These are phyloP conservation scores for Cantharis rufa DNA, from an alignment of 2,888 invertebrate genomes.

Conservation along the genomic window DNA sequence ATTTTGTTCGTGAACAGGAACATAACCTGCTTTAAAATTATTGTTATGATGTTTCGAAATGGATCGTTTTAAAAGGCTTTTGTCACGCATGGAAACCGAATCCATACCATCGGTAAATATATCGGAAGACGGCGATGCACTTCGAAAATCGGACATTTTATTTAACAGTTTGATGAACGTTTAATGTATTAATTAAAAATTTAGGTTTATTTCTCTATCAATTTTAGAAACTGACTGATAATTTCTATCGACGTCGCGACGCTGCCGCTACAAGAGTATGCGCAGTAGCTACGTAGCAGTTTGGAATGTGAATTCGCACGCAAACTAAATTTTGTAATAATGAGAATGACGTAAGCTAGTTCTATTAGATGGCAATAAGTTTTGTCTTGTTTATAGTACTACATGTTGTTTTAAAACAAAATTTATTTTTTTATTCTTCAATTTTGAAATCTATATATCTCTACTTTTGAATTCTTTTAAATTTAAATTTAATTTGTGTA, in stretches of 20 bases:
- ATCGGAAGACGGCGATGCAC: constrained; percentile 48
- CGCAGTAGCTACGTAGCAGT: neutral
- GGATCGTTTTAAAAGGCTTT: constrained; percentile 45
- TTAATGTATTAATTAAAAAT: neutral
- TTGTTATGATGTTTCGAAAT: constrained; percentile 46
- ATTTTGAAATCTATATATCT: too few relatives aligned
- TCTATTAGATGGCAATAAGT: neutral
- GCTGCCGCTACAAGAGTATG: neutral
- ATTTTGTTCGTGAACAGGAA: constrained; percentile 48
- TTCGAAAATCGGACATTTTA: constrained; percentile 38
- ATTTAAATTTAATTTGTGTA: too few relatives aligned
- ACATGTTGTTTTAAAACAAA: too few relatives aligned
- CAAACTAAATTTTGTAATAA: neutral
- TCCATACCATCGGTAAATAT: constrained; percentile 50
- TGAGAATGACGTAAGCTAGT: neutral
- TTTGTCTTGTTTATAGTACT: neutral
- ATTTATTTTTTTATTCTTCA: too few relatives aligned
- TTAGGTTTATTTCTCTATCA: neutral
- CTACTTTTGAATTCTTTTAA: too few relatives aligned
- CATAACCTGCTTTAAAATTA: constrained; percentile 50
- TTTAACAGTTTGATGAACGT: neutral
- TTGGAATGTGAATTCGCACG: neutral
- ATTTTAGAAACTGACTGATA: neutral
- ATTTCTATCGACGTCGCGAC: constrained; percentile 1
- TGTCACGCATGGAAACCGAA: constrained; percentile 46